phyloP scores from a whole-genome alignment of 2,797 vertebrate genomes.

The Tinamus major region DNA sequence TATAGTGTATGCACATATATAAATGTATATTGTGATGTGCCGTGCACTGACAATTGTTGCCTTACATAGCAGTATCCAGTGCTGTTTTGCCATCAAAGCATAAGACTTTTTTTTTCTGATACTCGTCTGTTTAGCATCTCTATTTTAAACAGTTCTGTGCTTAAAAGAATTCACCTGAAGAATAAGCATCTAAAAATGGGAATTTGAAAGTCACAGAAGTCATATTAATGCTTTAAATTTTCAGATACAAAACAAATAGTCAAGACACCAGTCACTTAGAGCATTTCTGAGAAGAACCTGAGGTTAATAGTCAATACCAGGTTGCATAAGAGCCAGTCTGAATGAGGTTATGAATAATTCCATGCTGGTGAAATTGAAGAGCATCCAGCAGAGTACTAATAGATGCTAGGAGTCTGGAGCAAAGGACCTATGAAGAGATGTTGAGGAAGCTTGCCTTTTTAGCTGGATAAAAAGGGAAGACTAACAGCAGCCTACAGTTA shows the following conservation, averaged over 20 bases:
- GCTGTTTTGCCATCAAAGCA: neutral
- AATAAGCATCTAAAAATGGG: neutral
- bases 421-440: neutral
- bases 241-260: neutral
- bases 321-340: accelerated
- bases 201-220: neutral
- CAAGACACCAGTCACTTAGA: neutral
- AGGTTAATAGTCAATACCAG: neutral
- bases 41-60: neutral
- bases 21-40: neutral
- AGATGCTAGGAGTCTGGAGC: neutral
- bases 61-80: neutral
- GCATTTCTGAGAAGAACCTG: neutral
- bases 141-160: neutral
- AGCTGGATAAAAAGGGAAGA: neutral
- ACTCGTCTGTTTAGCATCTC: neutral
- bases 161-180: neutral
- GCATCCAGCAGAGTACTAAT: neutral
- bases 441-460: neutral
- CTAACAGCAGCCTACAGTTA: neutral
- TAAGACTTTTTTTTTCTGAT: neutral
- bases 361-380: neutral
- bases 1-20: too few relatives aligned
- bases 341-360: neutral
- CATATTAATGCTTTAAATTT: neutral